Base-by-base conservation (phyloP, 2,797 vertebrate genomes). In the Margarornis squamiger region DNA sequence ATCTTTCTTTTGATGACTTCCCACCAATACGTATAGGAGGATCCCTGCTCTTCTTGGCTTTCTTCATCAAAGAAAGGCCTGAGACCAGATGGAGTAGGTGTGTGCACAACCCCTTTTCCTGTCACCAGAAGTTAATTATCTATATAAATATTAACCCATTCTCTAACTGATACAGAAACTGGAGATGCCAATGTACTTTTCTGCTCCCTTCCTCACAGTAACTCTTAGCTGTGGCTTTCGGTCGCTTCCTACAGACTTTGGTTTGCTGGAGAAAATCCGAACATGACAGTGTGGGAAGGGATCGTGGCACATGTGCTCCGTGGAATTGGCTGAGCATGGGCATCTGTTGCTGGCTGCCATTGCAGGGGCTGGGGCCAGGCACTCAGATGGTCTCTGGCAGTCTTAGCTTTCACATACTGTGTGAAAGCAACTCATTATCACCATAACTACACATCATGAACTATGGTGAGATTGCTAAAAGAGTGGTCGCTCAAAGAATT, bases 231-330 rank as follows among this genome's bases (percentile, higher is more conserved):
- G 46, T 38, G 61, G 7, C 27, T 72, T 86, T 84, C 39, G n/a
- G 38, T 23, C 0, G 1, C 27, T 88, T 87, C 29, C 23, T 43
- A 41, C 11, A 77, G 61, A 19, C 38, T 67, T 59, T 1, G 2
- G 26, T 39, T 74, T 39, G 13, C 38, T 55, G 55, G 34, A 55
- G 32, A 17, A 17, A 74, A 52, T 14, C 32, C 0, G 14, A 48
- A 34, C 23, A 39, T 3, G 15, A 21, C 1, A 10, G 11, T 24
- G 41, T 49, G 48, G 63, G 51, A 63, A 41, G 41, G 74, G 51
- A 70, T 12, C 0, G 0, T 5, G 22, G 45, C 36, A 30, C 39
- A 22, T 1, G 22, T 1, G 75, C 65, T 76, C 63, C 4, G 1
- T 4, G 14, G 51, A 32, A 18, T 7, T 23, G 73, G 51, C 62